Conservation (phyloP, 2,113 vertebrate species). For the Pygoscelis adeliae region DNA sequence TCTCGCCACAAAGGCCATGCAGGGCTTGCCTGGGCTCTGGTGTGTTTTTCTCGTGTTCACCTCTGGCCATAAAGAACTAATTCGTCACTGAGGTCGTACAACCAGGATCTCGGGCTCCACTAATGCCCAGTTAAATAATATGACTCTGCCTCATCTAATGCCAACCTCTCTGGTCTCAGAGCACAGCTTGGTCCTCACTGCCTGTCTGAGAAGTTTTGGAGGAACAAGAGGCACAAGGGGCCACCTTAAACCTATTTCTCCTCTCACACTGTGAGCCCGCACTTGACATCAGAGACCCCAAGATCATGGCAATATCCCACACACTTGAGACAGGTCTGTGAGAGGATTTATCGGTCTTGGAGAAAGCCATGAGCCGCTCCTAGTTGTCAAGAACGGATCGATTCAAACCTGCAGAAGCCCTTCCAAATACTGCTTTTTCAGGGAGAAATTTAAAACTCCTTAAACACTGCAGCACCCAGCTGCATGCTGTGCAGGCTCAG, state of each 20-base stretch:
- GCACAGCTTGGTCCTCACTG: neutral
- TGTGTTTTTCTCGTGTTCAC: neutral
- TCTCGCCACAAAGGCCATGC: neutral
- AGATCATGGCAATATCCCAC: neutral
- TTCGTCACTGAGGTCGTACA: neutral
- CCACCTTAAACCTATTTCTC: neutral
- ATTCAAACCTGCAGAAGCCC: neutral
- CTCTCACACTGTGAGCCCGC: neutral
- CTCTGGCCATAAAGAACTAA: neutral
- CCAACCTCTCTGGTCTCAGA: neutral
- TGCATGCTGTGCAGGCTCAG: neutral
- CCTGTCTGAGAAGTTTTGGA: neutral
- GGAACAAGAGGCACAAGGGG: neutral
- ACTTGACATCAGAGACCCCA: neutral
- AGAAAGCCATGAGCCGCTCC: neutral
- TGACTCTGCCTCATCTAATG: neutral
- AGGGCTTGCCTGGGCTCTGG: neutral
- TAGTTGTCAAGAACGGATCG: neutral
- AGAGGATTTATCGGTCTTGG: neutral
- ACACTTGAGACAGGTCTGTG: neutral
- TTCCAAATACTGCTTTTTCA: neutral
- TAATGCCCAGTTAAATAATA: neutral
- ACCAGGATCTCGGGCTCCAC: neutral
- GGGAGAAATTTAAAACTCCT: neutral
- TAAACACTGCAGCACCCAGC: neutral